Evolutionary conservation across 2,113 vertebrate genomes (phyloP).

Genomic region (Tricholaema leucomelas): DNA sequence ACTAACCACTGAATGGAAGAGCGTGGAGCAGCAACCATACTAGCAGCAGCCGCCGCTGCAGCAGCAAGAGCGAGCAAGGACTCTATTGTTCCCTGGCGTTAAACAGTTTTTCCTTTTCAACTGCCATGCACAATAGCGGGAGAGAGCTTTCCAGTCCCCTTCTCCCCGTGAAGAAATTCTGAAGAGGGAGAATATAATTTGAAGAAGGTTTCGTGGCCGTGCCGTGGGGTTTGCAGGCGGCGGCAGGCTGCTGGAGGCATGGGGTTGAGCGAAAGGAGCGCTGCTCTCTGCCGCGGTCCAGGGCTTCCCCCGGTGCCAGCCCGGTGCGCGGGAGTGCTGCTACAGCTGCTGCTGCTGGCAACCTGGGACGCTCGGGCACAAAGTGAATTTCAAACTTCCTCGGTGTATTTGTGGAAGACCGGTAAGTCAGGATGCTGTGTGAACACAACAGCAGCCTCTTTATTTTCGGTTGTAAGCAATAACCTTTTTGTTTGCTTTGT

Average conservation of each 20-base stretch:
- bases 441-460: neutral
- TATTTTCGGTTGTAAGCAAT: neutral
- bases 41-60: conserved; percentile 6
- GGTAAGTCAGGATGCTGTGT: conserved; percentile 75
- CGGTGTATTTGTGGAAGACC: conserved; percentile 93
- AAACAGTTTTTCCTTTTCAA: conserved; percentile 67
- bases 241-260: conserved; percentile 79
- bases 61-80: conserved; percentile 23
- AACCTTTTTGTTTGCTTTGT: neutral
- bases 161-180: conserved; percentile 12
- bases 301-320: conserved; percentile 34
- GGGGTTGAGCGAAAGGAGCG: conserved; percentile 74
- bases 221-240: conserved; percentile 62
- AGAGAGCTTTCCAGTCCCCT: neutral
- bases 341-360: conserved; percentile 80
- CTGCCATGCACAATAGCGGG: conserved; percentile 69
- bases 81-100: conserved; percentile 82
- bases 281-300: conserved; percentile 51
- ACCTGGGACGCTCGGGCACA: conserved; percentile 74
- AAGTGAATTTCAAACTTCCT: conserved; percentile 83
- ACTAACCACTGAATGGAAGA: conserved; percentile 73
- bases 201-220: conserved; percentile 9
- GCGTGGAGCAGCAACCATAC: conserved; percentile 39
- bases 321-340: conserved; percentile 69
- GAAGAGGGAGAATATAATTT: neutral